phyloP scores from a whole-genome alignment of 1,140 invertebrate species.

The Phocides pigmalion region DNA sequence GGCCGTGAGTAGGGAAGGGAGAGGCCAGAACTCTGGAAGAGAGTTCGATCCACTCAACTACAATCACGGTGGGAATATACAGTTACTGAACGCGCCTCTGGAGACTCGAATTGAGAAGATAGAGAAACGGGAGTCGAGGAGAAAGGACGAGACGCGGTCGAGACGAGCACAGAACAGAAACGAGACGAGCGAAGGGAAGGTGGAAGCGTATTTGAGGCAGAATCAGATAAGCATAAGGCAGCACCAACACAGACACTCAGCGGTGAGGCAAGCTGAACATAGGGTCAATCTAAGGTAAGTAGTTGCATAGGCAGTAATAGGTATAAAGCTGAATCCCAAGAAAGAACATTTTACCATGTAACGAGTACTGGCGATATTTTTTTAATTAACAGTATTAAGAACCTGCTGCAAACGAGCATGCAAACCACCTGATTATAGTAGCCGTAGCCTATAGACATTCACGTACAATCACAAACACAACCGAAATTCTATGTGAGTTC shows the following conservation, averaged over 20 bases:
- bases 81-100: slow-evolving; percentile 54
- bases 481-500: too few species aligned
- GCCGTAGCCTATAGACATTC: too few species aligned
- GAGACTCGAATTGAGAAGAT: slow-evolving; percentile 57
- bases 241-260: slow-evolving; percentile 73
- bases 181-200: slow-evolving; percentile 68
- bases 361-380: too few species aligned
- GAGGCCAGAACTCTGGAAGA: slow-evolving; percentile 47
- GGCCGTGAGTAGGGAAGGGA: slow-evolving; percentile 19
- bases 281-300: slow-evolving; percentile 76
- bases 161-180: slow-evolving; percentile 53
- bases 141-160: slow-evolving; percentile 58
- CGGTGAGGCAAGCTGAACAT: slow-evolving; percentile 78
- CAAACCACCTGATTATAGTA: too few species aligned
- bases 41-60: slow-evolving; percentile 80
- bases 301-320: neutral
- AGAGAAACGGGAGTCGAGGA: slow-evolving; percentile 57
- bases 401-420: too few species aligned
- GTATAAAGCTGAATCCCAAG: too few species aligned
- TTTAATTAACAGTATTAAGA: too few species aligned
- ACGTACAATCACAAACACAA: too few species aligned
- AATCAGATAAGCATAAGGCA: slow-evolving; percentile 78
- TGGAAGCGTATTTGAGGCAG: slow-evolving; percentile 78
- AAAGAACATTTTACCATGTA: too few species aligned
- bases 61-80: slow-evolving; percentile 80